Evolutionary conservation across 1,140 invertebrate species (phyloP).

Genomic region (Saccostrea cuccullata): DNA sequence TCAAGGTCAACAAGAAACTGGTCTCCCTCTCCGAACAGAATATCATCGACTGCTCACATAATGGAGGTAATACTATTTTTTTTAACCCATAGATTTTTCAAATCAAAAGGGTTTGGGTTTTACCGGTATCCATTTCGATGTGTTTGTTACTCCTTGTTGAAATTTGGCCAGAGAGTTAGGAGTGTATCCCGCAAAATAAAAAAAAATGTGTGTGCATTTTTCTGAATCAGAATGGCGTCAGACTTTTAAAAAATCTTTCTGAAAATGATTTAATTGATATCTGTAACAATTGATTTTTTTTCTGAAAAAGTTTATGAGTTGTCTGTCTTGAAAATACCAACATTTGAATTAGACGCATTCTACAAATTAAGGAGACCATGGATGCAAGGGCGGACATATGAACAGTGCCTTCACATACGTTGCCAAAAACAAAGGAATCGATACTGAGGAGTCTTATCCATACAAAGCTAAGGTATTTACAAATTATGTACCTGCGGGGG

Average conservation of each 20-base stretch:
- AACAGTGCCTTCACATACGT: conserved; percentile 76
- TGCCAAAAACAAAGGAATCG: conserved; percentile 89
- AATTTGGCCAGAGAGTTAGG: too few species aligned
- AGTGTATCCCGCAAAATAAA: too few species aligned
- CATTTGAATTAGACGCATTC: neutral
- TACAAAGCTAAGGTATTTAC: conserved; percentile 66
- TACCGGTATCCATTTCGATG: neutral
- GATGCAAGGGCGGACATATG: conserved; percentile 76
- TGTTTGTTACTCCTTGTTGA: neutral
- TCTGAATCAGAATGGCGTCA: too few species aligned
- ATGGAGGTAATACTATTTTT: conserved; percentile 77
- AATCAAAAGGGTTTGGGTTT: neutral
- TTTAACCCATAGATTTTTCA: too few species aligned
- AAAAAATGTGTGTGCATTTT: too few species aligned
- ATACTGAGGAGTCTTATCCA: conserved; percentile 88
- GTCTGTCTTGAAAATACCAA: neutral
- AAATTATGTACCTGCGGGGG: too few species aligned
- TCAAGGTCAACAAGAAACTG: conserved; percentile 89
- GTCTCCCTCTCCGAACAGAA: conserved; percentile 98
- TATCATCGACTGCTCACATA: conserved; percentile 93
- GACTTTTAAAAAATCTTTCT: too few species aligned
- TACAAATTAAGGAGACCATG: conserved; percentile 66
- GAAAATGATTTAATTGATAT: too few species aligned
- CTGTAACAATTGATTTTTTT: too few species aligned
- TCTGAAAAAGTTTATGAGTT: too few species aligned